Conservation (phyloP, 2,113 vertebrate species). For the Labrus mixtus region DNA sequence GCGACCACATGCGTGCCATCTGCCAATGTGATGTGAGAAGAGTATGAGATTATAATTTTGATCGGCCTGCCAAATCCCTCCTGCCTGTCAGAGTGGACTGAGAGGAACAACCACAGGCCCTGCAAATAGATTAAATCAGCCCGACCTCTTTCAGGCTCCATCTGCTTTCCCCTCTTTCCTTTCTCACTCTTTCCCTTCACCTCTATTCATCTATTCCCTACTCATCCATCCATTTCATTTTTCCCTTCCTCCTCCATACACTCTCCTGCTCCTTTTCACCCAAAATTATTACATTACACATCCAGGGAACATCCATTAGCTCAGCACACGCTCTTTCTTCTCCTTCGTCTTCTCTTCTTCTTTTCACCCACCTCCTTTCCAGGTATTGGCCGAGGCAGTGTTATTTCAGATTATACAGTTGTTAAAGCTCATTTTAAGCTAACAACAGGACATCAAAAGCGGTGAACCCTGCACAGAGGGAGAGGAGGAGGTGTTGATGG, state of each 20-base stretch:
- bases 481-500: slow-evolving; percentile 79
- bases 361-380: slow-evolving; percentile 50
- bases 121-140: slow-evolving; percentile 80
- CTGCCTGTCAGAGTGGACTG: slow-evolving; percentile 76
- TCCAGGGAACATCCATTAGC: slow-evolving; percentile 82
- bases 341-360: slow-evolving; percentile 11
- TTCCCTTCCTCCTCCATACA: slow-evolving; percentile 26
- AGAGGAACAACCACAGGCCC: slow-evolving; percentile 72
- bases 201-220: slow-evolving; percentile 67
- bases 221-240: slow-evolving; percentile 69
- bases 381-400: slow-evolving; percentile 75
- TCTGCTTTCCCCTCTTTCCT: slow-evolving; percentile 68
- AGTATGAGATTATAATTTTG: slow-evolving; percentile 80
- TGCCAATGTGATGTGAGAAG: slow-evolving; percentile 73
- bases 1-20: slow-evolving; percentile 64
- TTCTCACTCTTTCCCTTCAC: slow-evolving; percentile 65
- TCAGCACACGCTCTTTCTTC: slow-evolving; percentile 76
- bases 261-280: slow-evolving; percentile 70
- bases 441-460: slow-evolving; percentile 79
- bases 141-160: slow-evolving; percentile 72
- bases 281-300: slow-evolving; percentile 83
- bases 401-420: slow-evolving; percentile 85
- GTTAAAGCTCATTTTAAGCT: slow-evolving; percentile 83
- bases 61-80: slow-evolving; percentile 74
- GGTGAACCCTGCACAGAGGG: slow-evolving; percentile 71